A percentile compares a stretch with the other conserved stretches of the same genome.
Conservation (phyloP, 2,113 vertebrate species). For the Rattus norvegicus region GRCr8 NC_086027.1:78754001-78754500, state of each 20-base stretch:
- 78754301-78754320: background rate
- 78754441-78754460: too few relatives aligned
- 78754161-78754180: background rate
- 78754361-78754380: background rate
- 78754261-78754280: background rate
- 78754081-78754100: too few relatives aligned
- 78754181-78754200: background rate
- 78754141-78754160: too few relatives aligned
- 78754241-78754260: background rate
- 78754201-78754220: background rate
- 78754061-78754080: background rate
- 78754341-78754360: background rate
- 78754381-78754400: background rate
- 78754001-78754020: background rate
- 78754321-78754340: background rate
- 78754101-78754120: too few relatives aligned
- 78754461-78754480: too few relatives aligned
- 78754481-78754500: background rate
- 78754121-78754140: too few relatives aligned
- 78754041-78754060: background rate
- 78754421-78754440: background rate
- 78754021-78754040: too few relatives aligned
- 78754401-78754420: background rate
- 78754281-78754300: background rate
- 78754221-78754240: background rate